A percentile compares a stretch with the other conserved stretches of the same genome.
phyloP scores from a whole-genome alignment of 2,113 vertebrate genomes.

The Donacobius atricapilla region DNA sequence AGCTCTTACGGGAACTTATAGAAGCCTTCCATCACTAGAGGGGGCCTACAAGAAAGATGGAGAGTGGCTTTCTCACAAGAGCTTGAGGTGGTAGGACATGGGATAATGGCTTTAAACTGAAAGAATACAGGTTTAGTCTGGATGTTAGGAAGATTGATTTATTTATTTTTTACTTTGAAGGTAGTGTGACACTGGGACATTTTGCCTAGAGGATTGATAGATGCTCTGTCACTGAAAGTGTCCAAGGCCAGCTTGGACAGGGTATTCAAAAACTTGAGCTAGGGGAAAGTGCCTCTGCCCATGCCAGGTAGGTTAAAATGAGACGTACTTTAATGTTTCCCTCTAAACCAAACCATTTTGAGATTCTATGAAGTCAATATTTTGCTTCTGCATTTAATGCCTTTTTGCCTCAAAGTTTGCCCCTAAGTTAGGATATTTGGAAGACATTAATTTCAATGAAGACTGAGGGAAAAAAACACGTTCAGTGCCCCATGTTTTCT shows the following conservation, averaged over 20 bases:
- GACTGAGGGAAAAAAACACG: neutral
- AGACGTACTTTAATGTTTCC: neutral
- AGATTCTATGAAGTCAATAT: neutral
- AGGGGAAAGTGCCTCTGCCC: neutral
- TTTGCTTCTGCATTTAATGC: neutral
- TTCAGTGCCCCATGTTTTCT: neutral
- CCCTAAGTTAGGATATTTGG: neutral
- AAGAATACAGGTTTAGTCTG: neutral
- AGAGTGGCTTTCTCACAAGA: neutral
- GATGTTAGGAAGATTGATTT: neutral
- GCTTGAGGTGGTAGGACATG: neutral
- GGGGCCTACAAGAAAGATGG: neutral
- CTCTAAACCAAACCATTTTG: neutral
- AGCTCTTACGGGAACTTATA: neutral
- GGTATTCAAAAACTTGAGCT: neutral
- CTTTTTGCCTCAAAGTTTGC: neutral
- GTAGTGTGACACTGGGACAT: neutral
- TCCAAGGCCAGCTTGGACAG: neutral
- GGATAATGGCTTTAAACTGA: neutral
- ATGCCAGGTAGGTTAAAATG: rapidly evolving
- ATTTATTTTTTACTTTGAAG: neutral
- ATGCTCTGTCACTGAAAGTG: neutral
- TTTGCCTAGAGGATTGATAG: neutral
- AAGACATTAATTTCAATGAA: neutral
- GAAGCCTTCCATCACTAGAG: neutral